phyloP scores from a whole-genome alignment of 2,113 vertebrate species.

The Pseudorasbora parva region DNA sequence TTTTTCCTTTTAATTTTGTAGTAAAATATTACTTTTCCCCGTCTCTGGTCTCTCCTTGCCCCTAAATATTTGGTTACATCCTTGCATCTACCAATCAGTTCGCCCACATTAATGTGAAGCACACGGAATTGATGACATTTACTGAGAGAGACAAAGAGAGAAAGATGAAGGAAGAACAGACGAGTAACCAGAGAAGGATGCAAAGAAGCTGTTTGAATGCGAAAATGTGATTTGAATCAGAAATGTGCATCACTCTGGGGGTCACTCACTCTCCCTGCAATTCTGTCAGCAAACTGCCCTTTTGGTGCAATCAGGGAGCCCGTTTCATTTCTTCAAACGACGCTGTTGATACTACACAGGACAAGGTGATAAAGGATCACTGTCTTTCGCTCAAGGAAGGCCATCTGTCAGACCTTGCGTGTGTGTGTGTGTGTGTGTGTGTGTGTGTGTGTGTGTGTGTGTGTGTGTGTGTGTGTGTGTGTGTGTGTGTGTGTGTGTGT shows the following conservation, averaged over 20 bases:
- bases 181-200: background rate
- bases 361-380: slow-evolving; percentile 36
- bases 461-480: background rate
- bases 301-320: background rate
- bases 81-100: background rate
- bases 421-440: slow-evolving; percentile 1
- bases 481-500: background rate
- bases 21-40: background rate
- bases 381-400: slow-evolving; percentile 31
- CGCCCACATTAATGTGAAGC: slow-evolving; percentile 2
- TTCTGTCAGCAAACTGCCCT: slow-evolving; percentile 27
- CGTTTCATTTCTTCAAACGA: slow-evolving; percentile 29
- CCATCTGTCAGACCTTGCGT: slow-evolving; percentile 51
- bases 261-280: slow-evolving; percentile 2
- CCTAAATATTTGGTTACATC: background rate
- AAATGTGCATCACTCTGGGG: background rate
- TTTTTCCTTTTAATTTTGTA: background rate
- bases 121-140: slow-evolving; percentile 4
- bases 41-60: background rate
- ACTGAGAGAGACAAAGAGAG: background rate
- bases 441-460: slow-evolving; percentile 13
- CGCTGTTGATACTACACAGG: slow-evolving; percentile 27
- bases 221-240: slow-evolving; percentile 40
- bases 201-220: slow-evolving; percentile 11
- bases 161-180: slow-evolving; percentile 1